Evolutionary conservation across 92 coral and sea anemone species (phyloP).

Genomic region (Epizoanthus ramosus): DNA sequence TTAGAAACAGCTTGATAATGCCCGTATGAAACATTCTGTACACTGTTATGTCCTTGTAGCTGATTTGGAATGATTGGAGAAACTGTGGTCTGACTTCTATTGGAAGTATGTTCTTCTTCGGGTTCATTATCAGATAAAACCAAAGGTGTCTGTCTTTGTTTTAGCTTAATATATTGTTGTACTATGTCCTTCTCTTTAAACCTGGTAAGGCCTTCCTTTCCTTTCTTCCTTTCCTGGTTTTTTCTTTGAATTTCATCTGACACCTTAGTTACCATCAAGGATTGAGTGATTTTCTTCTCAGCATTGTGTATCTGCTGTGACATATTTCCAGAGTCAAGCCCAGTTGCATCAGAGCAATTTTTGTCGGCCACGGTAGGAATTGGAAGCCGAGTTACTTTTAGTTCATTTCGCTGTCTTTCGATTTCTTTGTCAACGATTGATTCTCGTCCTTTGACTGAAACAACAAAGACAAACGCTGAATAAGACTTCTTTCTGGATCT

Average conservation of each 20-base stretch:
- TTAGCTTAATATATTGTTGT: background rate
- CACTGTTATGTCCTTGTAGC: background rate
- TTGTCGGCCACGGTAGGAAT: background rate
- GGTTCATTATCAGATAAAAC: constrained; percentile 1
- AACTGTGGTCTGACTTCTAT: too few relatives aligned
- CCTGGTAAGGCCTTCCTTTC: background rate
- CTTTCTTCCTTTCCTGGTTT: background rate
- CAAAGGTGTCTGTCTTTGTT: background rate
- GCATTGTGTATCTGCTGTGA: background rate
- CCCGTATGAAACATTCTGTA: background rate
- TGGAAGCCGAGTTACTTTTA: background rate
- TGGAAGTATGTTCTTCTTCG: background rate
- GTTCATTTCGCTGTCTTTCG: background rate
- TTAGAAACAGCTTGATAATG: background rate
- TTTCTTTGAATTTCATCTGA: background rate
- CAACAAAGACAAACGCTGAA: background rate
- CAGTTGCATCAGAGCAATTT: background rate
- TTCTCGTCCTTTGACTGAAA: background rate
- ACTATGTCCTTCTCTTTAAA: background rate
- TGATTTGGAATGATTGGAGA: too few relatives aligned
- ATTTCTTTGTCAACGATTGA: background rate
- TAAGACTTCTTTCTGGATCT: too few relatives aligned
- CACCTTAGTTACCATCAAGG: background rate
- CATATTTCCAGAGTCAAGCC: background rate
- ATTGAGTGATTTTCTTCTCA: background rate